Evolutionary conservation across 2,888 invertebrate species (phyloP).

Genomic region (Chromoteleia sp.): DNA sequence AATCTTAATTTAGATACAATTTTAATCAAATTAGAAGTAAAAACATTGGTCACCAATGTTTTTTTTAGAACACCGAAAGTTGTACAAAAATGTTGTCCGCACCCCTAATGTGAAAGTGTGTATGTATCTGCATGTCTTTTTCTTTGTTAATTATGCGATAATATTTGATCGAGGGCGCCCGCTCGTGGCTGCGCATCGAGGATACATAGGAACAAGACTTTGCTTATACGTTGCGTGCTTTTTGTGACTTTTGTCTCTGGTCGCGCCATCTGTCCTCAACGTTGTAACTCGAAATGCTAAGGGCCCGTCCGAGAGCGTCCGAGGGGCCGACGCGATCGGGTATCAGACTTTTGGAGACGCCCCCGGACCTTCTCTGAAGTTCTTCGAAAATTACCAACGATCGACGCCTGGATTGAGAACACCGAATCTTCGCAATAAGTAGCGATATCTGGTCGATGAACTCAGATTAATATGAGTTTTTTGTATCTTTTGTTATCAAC

Average conservation of each 20-base stretch:
- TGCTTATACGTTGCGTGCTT: slow-evolving; percentile 38
- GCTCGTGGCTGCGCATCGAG: slow-evolving; percentile 67
- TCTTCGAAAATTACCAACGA: background rate
- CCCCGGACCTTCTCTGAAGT: slow-evolving; percentile 3
- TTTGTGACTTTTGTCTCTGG: slow-evolving; percentile 57
- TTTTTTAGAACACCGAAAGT: slow-evolving; percentile 1
- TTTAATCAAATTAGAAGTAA: too few relatives aligned
- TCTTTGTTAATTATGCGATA: slow-evolving; percentile 54
- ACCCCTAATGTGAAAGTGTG: slow-evolving; percentile 14
- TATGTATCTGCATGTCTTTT: slow-evolving; percentile 6
- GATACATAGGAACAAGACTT: slow-evolving; percentile 82
- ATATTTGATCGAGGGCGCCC: slow-evolving; percentile 61
- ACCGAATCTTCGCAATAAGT: background rate
- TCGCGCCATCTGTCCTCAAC: slow-evolving; percentile 55
- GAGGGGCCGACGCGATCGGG: slow-evolving; percentile 18
- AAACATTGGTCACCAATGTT: too few relatives aligned
- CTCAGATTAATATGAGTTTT: background rate
- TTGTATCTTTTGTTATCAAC: too few relatives aligned
- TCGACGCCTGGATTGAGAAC: slow-evolving; percentile 3
- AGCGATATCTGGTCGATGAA: background rate
- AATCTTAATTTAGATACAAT: too few relatives aligned
- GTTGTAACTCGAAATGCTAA: slow-evolving; percentile 45
- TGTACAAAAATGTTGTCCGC: slow-evolving; percentile 15
- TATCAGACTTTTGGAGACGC: slow-evolving; percentile 49
- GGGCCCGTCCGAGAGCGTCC: slow-evolving; percentile 23